phyloP scores from a whole-genome alignment of 2,888 invertebrate genomes.

The Drosophila mayaguana region DNA sequence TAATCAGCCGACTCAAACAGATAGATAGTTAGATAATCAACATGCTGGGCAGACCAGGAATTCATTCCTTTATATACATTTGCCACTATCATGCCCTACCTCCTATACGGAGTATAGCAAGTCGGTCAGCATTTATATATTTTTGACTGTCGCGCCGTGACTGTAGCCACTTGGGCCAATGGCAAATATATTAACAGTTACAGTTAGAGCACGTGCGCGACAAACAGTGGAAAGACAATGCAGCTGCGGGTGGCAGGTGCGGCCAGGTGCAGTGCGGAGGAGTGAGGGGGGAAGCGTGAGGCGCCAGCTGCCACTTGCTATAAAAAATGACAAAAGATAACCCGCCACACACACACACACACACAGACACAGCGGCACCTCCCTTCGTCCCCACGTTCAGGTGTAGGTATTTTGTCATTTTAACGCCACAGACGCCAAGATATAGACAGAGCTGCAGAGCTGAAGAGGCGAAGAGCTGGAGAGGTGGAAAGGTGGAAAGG shows the following conservation, averaged over 20 bases:
- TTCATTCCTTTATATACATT: not conserved
- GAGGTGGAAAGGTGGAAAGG: not conserved
- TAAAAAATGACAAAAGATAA: conserved; percentile 63
- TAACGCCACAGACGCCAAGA: conserved; percentile 50
- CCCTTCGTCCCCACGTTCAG: conserved; percentile 1
- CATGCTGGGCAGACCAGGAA: too few relatives aligned
- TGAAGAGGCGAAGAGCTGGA: not conserved
- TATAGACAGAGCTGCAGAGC: not conserved
- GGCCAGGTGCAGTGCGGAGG: not conserved
- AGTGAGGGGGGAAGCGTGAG: conserved; percentile 8
- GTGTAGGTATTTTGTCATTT: conserved; percentile 79
- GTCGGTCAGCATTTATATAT: conserved; percentile 8
- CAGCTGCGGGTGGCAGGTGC: conserved; percentile 22
- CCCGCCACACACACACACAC: conserved; percentile 5
- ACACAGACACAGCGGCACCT: not conserved
- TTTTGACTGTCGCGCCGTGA: conserved; percentile 23
- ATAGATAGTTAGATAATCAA: too few relatives aligned
- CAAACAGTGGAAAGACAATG: conserved; percentile 57
- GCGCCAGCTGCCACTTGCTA: conserved; percentile 55
- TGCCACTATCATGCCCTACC: not conserved
- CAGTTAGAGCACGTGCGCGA: conserved; percentile 58
- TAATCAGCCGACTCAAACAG: too few relatives aligned
- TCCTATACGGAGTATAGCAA: not conserved
- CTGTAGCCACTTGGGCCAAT: conserved; percentile 60
- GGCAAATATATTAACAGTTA: conserved; percentile 62